Evolutionary conservation across 2,888 invertebrate species (phyloP).

Genomic region (Agrochola macilenta): DNA sequence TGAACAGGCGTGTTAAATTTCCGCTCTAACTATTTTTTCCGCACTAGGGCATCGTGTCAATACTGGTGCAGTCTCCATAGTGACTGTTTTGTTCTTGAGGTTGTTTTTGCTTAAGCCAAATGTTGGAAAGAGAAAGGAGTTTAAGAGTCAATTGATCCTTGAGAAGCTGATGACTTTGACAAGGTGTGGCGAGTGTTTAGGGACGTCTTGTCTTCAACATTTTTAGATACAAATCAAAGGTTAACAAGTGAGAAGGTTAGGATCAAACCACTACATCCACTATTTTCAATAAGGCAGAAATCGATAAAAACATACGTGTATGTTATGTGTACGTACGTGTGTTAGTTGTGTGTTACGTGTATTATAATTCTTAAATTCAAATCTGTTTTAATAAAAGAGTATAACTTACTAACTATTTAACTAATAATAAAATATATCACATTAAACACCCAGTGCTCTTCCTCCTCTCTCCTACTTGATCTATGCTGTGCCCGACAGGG

Average conservation of each 20-base stretch:
- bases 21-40: conserved; percentile 41
- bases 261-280: too few species aligned
- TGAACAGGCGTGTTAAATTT: conserved; percentile 49
- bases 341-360: too few species aligned
- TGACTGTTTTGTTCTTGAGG: conserved; percentile 10
- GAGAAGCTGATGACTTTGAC: background rate
- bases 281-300: too few species aligned
- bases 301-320: too few species aligned
- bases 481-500: too few species aligned
- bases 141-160: conserved; percentile 4
- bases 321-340: too few species aligned
- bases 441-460: too few species aligned
- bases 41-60: conserved; percentile 43
- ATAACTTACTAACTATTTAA: too few species aligned
- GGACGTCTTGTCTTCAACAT: background rate
- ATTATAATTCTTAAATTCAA: too few species aligned
- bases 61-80: conserved; percentile 31
- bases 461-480: too few species aligned
- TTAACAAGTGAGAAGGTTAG: background rate
- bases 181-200: background rate
- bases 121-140: conserved; percentile 20
- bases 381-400: too few species aligned
- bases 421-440: too few species aligned
- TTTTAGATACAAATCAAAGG: background rate
- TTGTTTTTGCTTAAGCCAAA: background rate